These are phyloP conservation scores for Drosophila setosimentum DNA, from an alignment of 2,888 invertebrate species.

Conservation along the genomic window DNA sequence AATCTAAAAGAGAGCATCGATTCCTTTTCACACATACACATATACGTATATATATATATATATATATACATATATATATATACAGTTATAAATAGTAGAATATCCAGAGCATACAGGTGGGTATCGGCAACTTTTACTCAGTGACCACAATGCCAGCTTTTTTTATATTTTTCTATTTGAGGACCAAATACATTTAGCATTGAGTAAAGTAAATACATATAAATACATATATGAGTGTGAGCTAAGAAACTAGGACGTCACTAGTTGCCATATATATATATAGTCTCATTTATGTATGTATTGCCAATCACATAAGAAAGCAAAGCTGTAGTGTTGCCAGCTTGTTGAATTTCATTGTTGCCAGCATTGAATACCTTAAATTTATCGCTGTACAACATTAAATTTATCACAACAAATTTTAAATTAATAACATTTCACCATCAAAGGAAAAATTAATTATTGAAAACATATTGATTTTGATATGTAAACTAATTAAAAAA, in stretches of 20 bases:
- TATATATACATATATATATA: not conserved
- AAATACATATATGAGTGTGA: not conserved
- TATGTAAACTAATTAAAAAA: not conserved
- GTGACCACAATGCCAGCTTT: constrained; percentile 4
- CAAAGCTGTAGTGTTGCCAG: constrained; percentile 11
- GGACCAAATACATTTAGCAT: constrained; percentile 16
- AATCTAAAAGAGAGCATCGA: constrained; percentile 23
- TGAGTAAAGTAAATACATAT: constrained; percentile 1
- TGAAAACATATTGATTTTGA: not conserved
- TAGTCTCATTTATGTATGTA: not conserved
- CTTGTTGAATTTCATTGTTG: constrained; percentile 14
- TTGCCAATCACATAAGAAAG: constrained; percentile 5
- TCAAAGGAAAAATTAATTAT: not conserved
- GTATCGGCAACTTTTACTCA: constrained; percentile 19
- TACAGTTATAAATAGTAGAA: not conserved
- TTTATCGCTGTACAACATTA: not conserved
- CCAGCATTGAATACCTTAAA: not conserved
- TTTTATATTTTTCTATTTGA: constrained; percentile 12
- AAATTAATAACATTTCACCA: not conserved
- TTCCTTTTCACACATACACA: constrained; percentile 20
- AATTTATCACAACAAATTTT: not conserved
- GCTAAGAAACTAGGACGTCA: constrained; percentile 10
- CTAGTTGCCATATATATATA: not conserved
- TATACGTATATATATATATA: not conserved
- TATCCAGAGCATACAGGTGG: constrained; percentile 49